A percentile compares a stretch with the other conserved stretches of the same genome.
phyloP scores from a whole-genome alignment of 2,797 vertebrate genomes.

The Typhlichthys eigenmanni region DNA sequence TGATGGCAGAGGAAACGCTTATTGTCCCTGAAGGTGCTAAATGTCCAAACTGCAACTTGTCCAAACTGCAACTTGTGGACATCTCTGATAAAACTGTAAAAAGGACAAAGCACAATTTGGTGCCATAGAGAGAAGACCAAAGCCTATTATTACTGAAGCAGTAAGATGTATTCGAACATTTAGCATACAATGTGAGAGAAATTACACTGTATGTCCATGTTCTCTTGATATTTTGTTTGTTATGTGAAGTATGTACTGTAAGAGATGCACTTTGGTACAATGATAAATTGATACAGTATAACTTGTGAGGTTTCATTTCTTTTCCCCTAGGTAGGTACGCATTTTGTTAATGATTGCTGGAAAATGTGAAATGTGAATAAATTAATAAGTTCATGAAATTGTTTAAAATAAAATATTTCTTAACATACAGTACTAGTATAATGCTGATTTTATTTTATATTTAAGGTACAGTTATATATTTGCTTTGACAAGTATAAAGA shows the following conservation, averaged over 20 bases:
- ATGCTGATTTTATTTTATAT: background rate
- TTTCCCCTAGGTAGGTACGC: conserved; percentile 4
- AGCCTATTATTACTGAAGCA: conserved; percentile 1
- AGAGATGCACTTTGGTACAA: conserved; percentile 34
- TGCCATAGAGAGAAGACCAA: conserved; percentile 6
- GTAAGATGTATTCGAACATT: background rate
- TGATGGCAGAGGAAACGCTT: conserved; percentile 27
- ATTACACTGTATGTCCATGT: background rate
- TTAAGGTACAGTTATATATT: background rate
- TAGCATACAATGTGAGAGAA: no score
- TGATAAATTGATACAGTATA: background rate
- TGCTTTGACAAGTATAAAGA: no score
- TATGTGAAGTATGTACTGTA: conserved; percentile 7
- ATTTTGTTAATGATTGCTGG: conserved; percentile 16
- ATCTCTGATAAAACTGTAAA: background rate
- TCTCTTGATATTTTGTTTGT: background rate
- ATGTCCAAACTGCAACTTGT: conserved; percentile 7
- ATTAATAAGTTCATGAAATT: conserved; percentile 2
- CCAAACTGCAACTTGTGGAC: conserved; percentile 3
- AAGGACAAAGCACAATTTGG: background rate
- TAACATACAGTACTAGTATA: background rate
- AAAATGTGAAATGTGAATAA: conserved; percentile 65
- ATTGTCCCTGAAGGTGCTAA: background rate
- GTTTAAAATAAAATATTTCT: conserved; percentile 22
- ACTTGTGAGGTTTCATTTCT: background rate